Base-by-base conservation (phyloP, 2,797 vertebrate genomes). In the Cirrhinus molitorella region DNA sequence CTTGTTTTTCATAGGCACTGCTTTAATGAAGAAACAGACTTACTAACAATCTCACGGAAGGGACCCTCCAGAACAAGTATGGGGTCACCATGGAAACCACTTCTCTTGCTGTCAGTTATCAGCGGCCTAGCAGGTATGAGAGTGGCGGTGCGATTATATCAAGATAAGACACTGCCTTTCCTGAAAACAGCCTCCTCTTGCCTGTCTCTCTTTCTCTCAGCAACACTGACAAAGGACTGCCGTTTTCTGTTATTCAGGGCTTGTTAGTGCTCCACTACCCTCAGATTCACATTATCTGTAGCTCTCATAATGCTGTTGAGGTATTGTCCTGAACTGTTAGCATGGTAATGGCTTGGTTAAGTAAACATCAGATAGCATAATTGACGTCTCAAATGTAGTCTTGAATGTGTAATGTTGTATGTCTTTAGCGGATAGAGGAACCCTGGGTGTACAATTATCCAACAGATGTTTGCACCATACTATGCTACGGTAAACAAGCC, bases 1-100 rank as follows among this genome's bases (percentile, higher is more conserved):
- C 82, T 92, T 88, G 90, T 80, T 93, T 65, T 91, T 94, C 91
- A 83, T 87, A 98, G 97, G 94, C 71, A 82, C 89, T 93, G 93
- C 89, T 96, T 97, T 96, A 95, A 98, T 97, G 97, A 98, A 96
- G 96, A 95, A 94, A 90, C 95, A 92, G 79, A 93, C 34, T 90
- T 92, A 90, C 91, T 96, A 95, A 95, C 93, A 91, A 89, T 91
- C 87, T 85, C 88, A 86, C 88, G 90, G 92, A 93, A 92, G 91
- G 91, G 93, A 94, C 93, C 94, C 95, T 93, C 88, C 91, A 80
- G 87, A 93, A 92, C 91, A 93, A 97, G 89, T 91, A 99, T 99
- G 98, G 95, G 93, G 96, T 97, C 94, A 92, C 95, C 95, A 94
- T 97, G 97, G 98, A 97, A 95, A 97, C 93, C 96, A 85, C 91